phyloP scores from a whole-genome alignment of 2,797 vertebrate genomes.

The Parotocinclus haroldoi region DNA sequence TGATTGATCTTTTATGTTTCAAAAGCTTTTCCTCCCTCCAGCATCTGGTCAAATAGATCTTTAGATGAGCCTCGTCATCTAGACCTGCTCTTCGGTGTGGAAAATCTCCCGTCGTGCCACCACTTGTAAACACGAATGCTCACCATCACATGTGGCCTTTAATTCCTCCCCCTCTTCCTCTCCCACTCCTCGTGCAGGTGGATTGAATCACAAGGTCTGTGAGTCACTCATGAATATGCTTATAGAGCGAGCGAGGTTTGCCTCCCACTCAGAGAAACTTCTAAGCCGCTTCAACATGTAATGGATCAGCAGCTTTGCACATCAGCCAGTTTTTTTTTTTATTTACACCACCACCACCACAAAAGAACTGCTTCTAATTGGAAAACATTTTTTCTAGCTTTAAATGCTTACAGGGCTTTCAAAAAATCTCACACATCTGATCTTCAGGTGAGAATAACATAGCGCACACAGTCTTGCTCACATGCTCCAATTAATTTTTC shows the following conservation, averaged over 20 bases:
- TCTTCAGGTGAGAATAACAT: too few species aligned
- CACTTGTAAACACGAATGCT: conserved; percentile 23
- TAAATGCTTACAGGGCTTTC: too few species aligned
- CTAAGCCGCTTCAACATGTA: conserved; percentile 12
- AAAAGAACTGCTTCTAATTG: background rate
- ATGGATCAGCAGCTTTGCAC: conserved; percentile 20
- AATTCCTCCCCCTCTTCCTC: conserved; percentile 1
- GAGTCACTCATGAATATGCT: conserved; percentile 48
- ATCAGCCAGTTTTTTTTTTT: background rate
- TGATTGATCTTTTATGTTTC: conserved; percentile 33
- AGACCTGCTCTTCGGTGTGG: conserved; percentile 25
- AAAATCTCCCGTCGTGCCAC: conserved; percentile 15
- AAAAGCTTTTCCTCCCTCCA: conserved; percentile 24
- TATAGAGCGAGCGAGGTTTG: conserved; percentile 13
- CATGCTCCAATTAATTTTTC: too few species aligned
- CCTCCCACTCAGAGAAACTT: conserved; percentile 7
- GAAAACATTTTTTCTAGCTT: background rate
- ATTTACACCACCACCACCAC: too few species aligned
- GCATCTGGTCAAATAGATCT: conserved; percentile 24
- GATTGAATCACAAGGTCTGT: conserved; percentile 46
- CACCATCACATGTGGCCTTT: conserved; percentile 14
- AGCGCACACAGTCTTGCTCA: too few species aligned
- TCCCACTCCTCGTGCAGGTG: conserved; percentile 38
- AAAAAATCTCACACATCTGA: too few species aligned
- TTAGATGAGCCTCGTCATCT: conserved; percentile 7